Percentiles rank a stretch among this genome's conserved stretches.
Evolutionary conservation across 2,113 vertebrate species (phyloP).

Genomic region (Pelusios castaneus): DNA sequence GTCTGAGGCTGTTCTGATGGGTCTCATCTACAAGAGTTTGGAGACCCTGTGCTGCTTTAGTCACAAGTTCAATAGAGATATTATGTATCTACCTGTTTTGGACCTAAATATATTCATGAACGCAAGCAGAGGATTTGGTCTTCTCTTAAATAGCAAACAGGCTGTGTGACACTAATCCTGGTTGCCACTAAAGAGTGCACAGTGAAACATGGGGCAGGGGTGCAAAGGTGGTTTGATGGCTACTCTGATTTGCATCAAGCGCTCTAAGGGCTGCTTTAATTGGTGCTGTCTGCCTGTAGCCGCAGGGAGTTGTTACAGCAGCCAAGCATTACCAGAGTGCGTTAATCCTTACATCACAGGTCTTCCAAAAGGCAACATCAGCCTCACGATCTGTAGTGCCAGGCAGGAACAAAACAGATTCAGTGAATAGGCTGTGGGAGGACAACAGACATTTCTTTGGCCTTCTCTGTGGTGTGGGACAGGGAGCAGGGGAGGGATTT

Average conservation of each 20-base stretch:
- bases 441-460: background rate
- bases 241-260: background rate
- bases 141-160: background rate
- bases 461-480: rapidly evolving
- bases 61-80: background rate
- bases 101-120: background rate
- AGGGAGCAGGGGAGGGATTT: background rate
- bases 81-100: background rate
- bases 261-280: background rate
- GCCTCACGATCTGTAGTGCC: background rate
- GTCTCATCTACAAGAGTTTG: background rate
- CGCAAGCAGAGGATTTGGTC: background rate
- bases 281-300: background rate
- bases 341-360: background rate
- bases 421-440: background rate
- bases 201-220: background rate
- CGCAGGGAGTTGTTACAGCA: background rate
- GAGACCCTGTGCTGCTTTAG: background rate
- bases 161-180: background rate
- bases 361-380: background rate
- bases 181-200: background rate
- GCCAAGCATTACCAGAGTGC: rapidly evolving
- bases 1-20: background rate
- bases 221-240: background rate
- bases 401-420: background rate